Base-by-base conservation (phyloP, 1,140 invertebrate genomes). In the Heliothis virescens region DNA sequence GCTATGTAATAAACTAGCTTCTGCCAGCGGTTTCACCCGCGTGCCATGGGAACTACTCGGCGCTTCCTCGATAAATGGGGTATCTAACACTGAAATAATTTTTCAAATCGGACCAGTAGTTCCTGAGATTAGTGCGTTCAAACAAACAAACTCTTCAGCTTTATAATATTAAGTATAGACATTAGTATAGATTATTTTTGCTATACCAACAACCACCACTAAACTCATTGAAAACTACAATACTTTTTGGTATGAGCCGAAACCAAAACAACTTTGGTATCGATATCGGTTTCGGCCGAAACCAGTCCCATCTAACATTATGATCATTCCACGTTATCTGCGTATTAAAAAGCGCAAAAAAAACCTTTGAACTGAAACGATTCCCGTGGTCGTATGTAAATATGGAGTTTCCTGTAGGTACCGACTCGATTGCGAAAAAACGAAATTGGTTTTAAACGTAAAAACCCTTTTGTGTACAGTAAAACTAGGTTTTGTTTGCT, bases 341-440 rank as follows among this genome's bases (percentile, higher is more conserved):
- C 21, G 16, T 47, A 18, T 53, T 55, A 29, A 71, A 34, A 57
- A 74, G 53, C 7, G 41, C 15, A 74, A 71, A 69, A 71, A 69
- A 60, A 74, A n/a, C 29, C 53, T 74, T 59, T 74, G 55, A 47
- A 71, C 21, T 21, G 21, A 65, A 65, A 60, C 34, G 71, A 47
- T 47, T 41, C 18, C 71, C 15, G 71, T 67, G 53, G 12, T 63
- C 60, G 60, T 48, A 74, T 74, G 71, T 74, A 74, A 74, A 74
- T 74, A 59, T 21, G 5, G 34, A 34, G 71, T 48, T 74, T 74
- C 71, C 55, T 74, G 60, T 41, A 63, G 11, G 13, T 47, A 48
- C 18, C 48, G 18, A 7, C 15, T 26, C 34, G 55, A 60, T 67
- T 67, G 47, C 26, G 34, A 72, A 59, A 50, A 72, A 74, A 16